Conservation (phyloP, 2,888 invertebrate species). For the Agrypnus murinus region DNA sequence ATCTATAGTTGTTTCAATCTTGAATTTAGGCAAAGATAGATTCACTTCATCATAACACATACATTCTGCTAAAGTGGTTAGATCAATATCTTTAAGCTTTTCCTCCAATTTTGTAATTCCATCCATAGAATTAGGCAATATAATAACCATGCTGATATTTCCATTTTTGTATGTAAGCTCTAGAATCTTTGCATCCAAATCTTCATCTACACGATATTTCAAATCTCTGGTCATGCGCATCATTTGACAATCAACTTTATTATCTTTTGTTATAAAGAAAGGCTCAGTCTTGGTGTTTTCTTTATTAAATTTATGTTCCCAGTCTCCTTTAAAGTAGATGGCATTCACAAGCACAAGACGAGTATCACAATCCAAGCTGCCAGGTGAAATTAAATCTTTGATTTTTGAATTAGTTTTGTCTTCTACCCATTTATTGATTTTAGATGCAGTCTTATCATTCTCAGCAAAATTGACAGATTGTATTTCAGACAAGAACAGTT, state of each 20-base stretch:
- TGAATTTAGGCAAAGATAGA: slow-evolving; percentile 84
- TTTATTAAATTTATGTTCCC: slow-evolving; percentile 80
- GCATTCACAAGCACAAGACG: slow-evolving; percentile 86
- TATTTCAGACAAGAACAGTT: too few species aligned
- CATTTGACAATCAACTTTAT: too few species aligned
- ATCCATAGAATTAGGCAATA: slow-evolving; percentile 81
- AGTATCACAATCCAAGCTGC: slow-evolving; percentile 74
- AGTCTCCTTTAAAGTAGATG: slow-evolving; percentile 88
- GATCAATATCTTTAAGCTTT: slow-evolving; percentile 72
- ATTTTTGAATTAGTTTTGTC: too few species aligned
- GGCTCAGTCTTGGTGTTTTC: slow-evolving; percentile 75
- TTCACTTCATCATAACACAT: slow-evolving; percentile 75
- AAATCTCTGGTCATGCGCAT: slow-evolving; percentile 74
- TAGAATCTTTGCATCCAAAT: slow-evolving; percentile 77
- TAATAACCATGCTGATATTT: slow-evolving; percentile 82
- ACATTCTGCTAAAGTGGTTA: slow-evolving; percentile 72
- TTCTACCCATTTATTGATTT: too few species aligned
- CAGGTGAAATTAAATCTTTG: slow-evolving; percentile 80
- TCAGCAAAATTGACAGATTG: slow-evolving; percentile 78
- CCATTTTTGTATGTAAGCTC: slow-evolving; percentile 82
- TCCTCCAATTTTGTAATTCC: slow-evolving; percentile 79
- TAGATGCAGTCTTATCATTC: slow-evolving; percentile 72
- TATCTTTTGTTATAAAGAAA: slow-evolving; percentile 77
- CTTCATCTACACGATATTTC: slow-evolving; percentile 71
- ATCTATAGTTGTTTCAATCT: slow-evolving; percentile 79